Percentiles rank a stretch among this genome's conserved stretches.
These are phyloP conservation scores for Myopa tessellatipennis DNA, from an alignment of 2,888 invertebrate species.

Conservation along the genomic window DNA sequence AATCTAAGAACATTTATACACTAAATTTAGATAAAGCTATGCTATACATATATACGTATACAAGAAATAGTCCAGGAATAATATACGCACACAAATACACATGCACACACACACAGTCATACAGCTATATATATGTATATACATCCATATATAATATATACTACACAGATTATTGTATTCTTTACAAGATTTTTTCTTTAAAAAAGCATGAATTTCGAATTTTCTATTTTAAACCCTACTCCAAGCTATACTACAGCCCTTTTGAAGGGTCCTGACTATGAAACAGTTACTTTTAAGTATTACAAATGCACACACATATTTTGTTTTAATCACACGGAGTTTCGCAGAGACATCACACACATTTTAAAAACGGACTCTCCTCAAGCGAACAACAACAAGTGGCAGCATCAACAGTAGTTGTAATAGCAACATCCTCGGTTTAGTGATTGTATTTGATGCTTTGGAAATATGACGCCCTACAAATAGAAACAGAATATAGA, in stretches of 20 bases:
- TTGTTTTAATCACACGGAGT: not conserved
- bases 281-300: not conserved
- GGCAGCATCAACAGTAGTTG: not conserved
- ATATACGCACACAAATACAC: no score
- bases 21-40: no score
- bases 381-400: not conserved
- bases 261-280: not conserved
- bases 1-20: no score
- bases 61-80: no score
- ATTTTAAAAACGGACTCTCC: slow-evolving; percentile 18
- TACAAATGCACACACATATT: not conserved
- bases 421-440: not conserved
- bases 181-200: no score
- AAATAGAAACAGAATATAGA: slow-evolving; percentile 34
- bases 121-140: no score
- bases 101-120: no score
- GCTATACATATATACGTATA: no score
- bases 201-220: not conserved
- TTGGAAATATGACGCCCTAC: slow-evolving; percentile 60
- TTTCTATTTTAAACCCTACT: not conserved
- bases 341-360: no score
- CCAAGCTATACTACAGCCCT: not conserved
- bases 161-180: no score
- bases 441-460: slow-evolving; percentile 41
- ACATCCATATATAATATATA: no score